Percentiles rank a stretch among this genome's conserved stretches.
phyloP scores from a whole-genome alignment of 2,113 vertebrate genomes.

The Henicopernis longicauda region DNA sequence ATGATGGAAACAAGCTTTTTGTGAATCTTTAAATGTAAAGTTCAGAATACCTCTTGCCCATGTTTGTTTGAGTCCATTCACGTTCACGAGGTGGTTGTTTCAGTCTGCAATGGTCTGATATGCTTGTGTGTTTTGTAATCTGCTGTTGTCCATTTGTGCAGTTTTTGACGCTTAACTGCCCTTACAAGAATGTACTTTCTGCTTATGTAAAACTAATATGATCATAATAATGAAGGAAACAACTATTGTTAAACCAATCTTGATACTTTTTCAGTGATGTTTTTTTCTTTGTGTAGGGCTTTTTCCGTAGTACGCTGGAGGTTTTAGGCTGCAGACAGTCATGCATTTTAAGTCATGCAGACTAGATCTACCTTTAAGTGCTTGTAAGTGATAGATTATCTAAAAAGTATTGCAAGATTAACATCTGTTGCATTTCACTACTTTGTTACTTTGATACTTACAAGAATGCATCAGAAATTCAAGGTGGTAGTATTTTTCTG shows the following conservation, averaged over 20 bases:
- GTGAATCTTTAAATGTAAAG: neutral
- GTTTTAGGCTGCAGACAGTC: neutral
- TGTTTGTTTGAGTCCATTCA: neutral
- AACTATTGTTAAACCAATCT: neutral
- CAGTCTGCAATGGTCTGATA: neutral
- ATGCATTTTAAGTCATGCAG: neutral
- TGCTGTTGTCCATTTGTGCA: neutral
- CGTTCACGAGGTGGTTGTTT: neutral
- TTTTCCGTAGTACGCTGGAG: neutral
- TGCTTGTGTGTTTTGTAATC: neutral
- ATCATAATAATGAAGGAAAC: neutral
- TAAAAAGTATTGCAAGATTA: neutral
- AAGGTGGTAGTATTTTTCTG: rapidly evolving
- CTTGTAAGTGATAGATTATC: neutral
- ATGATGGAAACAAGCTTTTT: neutral
- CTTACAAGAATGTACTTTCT: neutral
- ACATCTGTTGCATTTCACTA: neutral
- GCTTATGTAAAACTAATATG: neutral
- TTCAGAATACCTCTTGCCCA: neutral
- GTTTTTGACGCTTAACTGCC: neutral
- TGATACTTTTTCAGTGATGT: neutral
- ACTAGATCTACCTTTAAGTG: neutral
- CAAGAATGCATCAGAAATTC: neutral
- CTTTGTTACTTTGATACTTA: neutral
- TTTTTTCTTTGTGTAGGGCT: neutral